Evolutionary conservation across 2,113 vertebrate species (phyloP).

Genomic region (Tautogolabrus adspersus): DNA sequence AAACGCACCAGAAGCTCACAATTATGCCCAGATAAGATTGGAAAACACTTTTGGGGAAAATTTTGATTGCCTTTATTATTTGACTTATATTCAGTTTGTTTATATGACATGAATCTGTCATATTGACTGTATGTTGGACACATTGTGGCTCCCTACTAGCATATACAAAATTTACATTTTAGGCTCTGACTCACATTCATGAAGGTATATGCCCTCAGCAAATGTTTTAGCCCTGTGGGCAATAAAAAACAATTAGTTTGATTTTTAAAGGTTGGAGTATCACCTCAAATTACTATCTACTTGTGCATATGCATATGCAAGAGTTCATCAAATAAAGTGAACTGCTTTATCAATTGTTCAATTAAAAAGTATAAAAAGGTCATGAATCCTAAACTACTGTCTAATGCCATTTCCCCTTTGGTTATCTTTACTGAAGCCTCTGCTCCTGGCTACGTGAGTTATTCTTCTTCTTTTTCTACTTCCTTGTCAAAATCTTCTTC

Average conservation of each 20-base stretch:
- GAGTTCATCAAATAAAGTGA: not conserved
- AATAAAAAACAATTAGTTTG: constrained; percentile 12
- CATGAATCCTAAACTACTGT: not conserved
- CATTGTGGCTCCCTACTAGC: not conserved
- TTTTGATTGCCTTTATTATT: no score
- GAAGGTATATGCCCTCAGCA: not conserved
- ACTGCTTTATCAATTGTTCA: not conserved
- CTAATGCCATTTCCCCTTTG: constrained; percentile 1
- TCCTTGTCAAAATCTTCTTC: not conserved
- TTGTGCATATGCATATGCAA: no score
- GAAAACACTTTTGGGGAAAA: no score
- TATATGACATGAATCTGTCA: no score
- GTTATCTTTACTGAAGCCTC: not conserved
- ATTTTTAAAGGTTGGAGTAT: not conserved
- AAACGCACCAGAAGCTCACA: no score
- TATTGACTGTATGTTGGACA: not conserved
- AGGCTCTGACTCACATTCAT: no score
- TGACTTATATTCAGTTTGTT: no score
- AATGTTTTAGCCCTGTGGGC: not conserved
- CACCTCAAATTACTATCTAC: not conserved
- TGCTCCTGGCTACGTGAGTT: not conserved
- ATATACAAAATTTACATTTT: no score
- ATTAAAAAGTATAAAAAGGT: not conserved
- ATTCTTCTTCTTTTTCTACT: not conserved
- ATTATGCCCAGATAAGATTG: no score